Base-by-base conservation (phyloP, 2,888 invertebrate species). In the Hypena proboscidalis region DNA sequence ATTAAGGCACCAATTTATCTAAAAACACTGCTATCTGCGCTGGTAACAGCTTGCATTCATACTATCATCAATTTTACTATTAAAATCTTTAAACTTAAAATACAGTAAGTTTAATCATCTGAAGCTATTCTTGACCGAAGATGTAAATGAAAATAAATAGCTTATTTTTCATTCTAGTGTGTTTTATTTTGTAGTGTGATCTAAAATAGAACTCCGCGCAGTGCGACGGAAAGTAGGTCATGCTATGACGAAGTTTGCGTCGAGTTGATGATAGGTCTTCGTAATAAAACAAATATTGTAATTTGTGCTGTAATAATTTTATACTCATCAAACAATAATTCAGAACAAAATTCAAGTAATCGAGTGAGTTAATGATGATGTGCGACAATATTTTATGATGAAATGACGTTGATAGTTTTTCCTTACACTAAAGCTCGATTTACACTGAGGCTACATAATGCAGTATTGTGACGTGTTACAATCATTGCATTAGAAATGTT, bases 251-350 rank as follows among this genome's bases (percentile, higher is more conserved):
- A n/a, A n/a, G n/a, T n/a, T n/a, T n/a, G n/a, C n/a, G n/a, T n/a
- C n/a, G n/a, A n/a, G n/a, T n/a, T n/a, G n/a, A n/a, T n/a, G n/a
- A n/a, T 23, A 23, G 10, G 29, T 31, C 6, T 38, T 7, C n/a
- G 39, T 46, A 59, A 63, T 60, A 39, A 60, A 63, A 59, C 3
- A 42, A 27, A 13, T 11, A 5, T 40, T 40, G n/a, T 20, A 19
- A 32, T 46, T 37, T 48, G 52, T 56, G 60, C 64, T 49, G 51
- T 44, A 44, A 5, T 45, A 33, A 44, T 40, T 32, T 58, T 48
- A 48, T 54, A 21, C 33, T 47, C 37, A 38, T 38, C 29, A 49
- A 45, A 57, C 38, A 47, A 50, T 48, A 4, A 35, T 45, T 45
- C 14, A 25, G 29, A 53, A 48, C 30, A 13, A 53, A 43, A 51